Evolutionary conservation across 2,797 vertebrate genomes (phyloP).

Genomic region (Rhynchotus rufescens): DNA sequence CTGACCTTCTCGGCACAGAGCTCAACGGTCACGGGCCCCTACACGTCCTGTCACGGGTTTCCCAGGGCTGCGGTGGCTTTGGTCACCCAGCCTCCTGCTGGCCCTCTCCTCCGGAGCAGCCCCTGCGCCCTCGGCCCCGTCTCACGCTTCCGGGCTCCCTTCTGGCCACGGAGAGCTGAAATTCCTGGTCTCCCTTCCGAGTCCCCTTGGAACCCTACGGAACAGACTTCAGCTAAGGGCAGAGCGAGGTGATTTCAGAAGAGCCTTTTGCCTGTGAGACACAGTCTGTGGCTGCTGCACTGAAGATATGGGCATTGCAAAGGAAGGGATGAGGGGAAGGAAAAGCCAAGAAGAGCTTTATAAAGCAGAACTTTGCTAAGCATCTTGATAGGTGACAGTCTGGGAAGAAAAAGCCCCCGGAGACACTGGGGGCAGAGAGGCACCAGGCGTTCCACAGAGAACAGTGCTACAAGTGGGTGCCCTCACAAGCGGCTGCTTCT

Average conservation of each 20-base stretch:
- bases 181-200: background rate
- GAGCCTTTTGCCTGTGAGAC: background rate
- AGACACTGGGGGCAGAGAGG: background rate
- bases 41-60: slow-evolving; percentile 40
- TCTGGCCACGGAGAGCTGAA: background rate
- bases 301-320: background rate
- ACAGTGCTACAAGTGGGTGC: slow-evolving; percentile 18
- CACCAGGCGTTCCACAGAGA: slow-evolving; percentile 28
- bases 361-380: background rate
- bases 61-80: slow-evolving; percentile 44
- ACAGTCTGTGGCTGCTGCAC: background rate
- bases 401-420: background rate
- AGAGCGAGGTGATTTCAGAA: background rate
- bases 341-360: background rate
- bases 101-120: background rate
- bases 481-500: slow-evolving; percentile 27
- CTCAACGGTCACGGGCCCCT: slow-evolving; percentile 14
- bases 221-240: background rate
- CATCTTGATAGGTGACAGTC: background rate
- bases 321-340: background rate
- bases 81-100: background rate
- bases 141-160: background rate
- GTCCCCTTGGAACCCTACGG: no score
- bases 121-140: background rate
- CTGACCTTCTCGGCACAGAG: slow-evolving; percentile 28